Evolutionary conservation across 2,888 invertebrate genomes (phyloP).

Genomic region (Pyrrhia umbra): DNA sequence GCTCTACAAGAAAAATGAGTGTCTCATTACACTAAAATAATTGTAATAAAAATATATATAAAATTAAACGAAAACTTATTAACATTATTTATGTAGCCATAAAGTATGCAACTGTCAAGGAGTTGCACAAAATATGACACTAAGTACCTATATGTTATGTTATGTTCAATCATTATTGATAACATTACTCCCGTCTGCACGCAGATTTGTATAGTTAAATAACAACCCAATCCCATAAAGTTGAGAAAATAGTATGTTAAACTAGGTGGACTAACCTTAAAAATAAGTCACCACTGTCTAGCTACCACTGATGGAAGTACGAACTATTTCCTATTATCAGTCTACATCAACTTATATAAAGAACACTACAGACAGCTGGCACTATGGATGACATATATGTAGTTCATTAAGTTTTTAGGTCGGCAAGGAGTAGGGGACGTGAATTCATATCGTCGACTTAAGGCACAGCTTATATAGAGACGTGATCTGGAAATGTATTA

Average conservation of each 20-base stretch:
- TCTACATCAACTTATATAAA: constrained; percentile 11
- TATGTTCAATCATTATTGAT: no score
- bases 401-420: constrained; percentile 57
- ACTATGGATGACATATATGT: constrained; percentile 22
- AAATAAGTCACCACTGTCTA: neutral
- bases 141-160: no score
- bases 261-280: neutral
- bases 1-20: no score
- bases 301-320: neutral
- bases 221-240: no score
- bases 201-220: no score
- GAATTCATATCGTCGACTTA: constrained; percentile 68
- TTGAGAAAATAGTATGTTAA: neutral
- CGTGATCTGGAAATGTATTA: constrained; percentile 74
- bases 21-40: no score
- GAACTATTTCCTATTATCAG: constrained; percentile 4
- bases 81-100: no score
- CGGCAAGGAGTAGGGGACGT: constrained; percentile 38
- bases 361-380: neutral
- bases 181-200: no score
- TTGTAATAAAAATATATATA: no score
- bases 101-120: no score
- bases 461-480: constrained; percentile 51
- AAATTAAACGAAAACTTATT: no score
- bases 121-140: no score